Evolutionary conservation across 2,888 invertebrate species (phyloP).

Genomic region (Chrysomela aeneicollis): DNA sequence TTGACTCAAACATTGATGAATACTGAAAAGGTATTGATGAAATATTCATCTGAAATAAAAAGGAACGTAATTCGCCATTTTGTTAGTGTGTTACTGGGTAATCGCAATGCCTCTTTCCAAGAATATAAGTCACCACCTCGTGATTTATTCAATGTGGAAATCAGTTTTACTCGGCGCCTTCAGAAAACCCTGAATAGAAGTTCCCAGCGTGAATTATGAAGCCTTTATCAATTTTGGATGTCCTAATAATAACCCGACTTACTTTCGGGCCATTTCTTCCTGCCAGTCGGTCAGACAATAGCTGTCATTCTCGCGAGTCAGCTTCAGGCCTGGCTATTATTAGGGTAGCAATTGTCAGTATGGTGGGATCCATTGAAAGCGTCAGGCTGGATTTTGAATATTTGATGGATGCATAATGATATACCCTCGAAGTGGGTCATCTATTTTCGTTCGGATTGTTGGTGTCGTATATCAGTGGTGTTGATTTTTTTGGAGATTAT

Average conservation of each 20-base stretch:
- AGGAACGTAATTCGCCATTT: too few species aligned
- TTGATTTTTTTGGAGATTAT: background rate
- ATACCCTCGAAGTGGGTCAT: background rate
- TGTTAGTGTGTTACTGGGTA: too few species aligned
- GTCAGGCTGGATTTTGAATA: background rate
- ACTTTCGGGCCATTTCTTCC: conserved; percentile 40
- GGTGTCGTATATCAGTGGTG: background rate
- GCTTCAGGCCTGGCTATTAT: conserved; percentile 11
- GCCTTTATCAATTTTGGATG: conserved; percentile 45
- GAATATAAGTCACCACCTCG: too few species aligned
- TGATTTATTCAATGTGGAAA: background rate
- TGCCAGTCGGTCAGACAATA: conserved; percentile 13
- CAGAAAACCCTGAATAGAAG: conserved; percentile 38
- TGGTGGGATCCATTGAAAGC: background rate
- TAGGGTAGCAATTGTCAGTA: conserved; percentile 5
- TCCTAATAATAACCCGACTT: conserved; percentile 41
- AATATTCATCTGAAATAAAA: too few species aligned
- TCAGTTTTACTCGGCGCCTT: too few species aligned
- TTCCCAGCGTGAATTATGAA: conserved; percentile 50
- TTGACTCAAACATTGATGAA: too few species aligned
- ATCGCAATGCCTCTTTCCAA: too few species aligned
- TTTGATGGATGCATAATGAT: background rate
- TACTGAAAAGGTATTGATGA: too few species aligned
- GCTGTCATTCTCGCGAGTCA: conserved; percentile 1
- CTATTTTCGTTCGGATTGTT: background rate